Evolutionary conservation across 1,140 invertebrate genomes (phyloP).

Genomic region (Heliconius hewitsoni): DNA sequence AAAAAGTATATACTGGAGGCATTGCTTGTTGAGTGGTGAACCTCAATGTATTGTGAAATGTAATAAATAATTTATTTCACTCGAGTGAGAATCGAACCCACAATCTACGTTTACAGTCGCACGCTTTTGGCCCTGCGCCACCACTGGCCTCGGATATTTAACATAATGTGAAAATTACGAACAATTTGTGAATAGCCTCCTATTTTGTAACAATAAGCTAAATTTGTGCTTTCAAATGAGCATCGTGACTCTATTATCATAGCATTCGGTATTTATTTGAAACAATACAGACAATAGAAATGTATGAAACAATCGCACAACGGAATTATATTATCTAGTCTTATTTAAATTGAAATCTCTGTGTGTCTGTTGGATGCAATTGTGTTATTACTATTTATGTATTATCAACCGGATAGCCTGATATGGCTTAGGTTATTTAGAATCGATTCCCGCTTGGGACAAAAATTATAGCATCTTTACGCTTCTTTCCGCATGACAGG

Average conservation of each 20-base stretch:
- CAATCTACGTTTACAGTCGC: no score
- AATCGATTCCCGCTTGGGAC: neutral
- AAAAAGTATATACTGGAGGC: no score
- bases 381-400: neutral
- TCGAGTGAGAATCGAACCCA: no score
- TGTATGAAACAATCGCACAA: neutral
- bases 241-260: slow-evolving; percentile 19
- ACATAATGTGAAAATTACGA: neutral
- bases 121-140: no score
- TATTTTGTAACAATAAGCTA: slow-evolving; percentile 10
- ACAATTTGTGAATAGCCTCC: neutral
- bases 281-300: slow-evolving; percentile 16
- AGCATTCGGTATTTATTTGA: slow-evolving; percentile 7
- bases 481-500: no score
- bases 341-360: slow-evolving; percentile 10
- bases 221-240: slow-evolving; percentile 11
- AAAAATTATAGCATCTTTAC: no score
- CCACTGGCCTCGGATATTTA: neutral
- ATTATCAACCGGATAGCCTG: neutral
- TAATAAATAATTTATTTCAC: no score
- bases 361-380: neutral
- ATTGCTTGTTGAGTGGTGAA: no score
- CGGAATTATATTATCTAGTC: neutral
- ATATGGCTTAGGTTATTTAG: neutral
- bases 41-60: no score